A percentile compares a stretch with the other conserved stretches of the same genome.
Conservation (phyloP, 1,140 invertebrate genomes). For the Neodiprion pinetum region DNA sequence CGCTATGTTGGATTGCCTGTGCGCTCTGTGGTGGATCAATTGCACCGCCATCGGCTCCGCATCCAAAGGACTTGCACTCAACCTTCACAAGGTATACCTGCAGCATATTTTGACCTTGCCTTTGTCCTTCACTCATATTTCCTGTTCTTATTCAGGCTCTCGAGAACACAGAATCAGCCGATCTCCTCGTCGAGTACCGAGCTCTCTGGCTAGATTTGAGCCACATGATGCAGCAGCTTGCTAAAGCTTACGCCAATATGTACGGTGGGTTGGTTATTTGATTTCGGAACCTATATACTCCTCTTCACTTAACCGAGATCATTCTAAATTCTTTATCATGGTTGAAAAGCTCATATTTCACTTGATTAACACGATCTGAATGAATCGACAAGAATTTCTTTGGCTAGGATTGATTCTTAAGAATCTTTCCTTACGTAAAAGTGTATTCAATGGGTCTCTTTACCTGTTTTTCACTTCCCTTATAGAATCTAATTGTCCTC, state of each 20-base stretch:
- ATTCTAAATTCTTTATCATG: too few relatives aligned
- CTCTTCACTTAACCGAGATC: too few relatives aligned
- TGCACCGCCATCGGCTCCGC: conserved; percentile 72
- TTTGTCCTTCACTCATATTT: too few relatives aligned
- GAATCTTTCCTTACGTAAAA: too few relatives aligned
- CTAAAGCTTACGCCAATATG: conserved; percentile 74
- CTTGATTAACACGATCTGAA: too few relatives aligned
- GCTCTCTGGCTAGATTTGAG: conserved; percentile 74
- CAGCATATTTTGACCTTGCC: neutral
- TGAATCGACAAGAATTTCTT: too few relatives aligned
- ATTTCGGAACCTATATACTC: too few relatives aligned
- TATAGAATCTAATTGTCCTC: too few relatives aligned
- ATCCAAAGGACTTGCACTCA: conserved; percentile 66
- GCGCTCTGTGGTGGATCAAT: conserved; percentile 73
- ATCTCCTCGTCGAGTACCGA: conserved; percentile 68
- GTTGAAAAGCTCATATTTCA: too few relatives aligned
- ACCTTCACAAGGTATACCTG: conserved; percentile 58
- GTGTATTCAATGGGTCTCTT: too few relatives aligned
- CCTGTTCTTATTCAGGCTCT: conserved; percentile 49
- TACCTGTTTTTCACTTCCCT: too few relatives aligned
- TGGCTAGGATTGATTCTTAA: too few relatives aligned
- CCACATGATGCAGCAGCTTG: conserved; percentile 76
- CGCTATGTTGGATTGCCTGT: conserved; percentile 73
- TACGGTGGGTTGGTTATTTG: conserved; percentile 51
- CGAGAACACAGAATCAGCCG: conserved; percentile 65